phyloP scores from a whole-genome alignment of 2,888 invertebrate genomes.

The Melieria picta region DNA sequence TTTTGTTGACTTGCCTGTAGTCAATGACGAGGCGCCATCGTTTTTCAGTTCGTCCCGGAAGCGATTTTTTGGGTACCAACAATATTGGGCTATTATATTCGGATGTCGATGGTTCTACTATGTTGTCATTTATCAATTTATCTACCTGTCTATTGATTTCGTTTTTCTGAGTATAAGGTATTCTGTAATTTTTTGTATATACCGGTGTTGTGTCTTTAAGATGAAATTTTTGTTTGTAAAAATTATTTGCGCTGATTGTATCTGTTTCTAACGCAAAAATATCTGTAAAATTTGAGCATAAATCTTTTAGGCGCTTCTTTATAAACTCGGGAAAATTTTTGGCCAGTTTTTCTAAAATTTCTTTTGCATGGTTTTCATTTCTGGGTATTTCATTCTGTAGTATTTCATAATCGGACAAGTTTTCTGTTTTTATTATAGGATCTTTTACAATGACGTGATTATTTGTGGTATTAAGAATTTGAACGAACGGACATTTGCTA shows the following conservation, averaged over 20 bases:
- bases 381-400: too few species aligned
- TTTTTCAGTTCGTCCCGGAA: conserved; percentile 7
- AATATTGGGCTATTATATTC: conserved; percentile 10
- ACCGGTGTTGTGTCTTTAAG: conserved; percentile 24
- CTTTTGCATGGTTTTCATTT: conserved; percentile 13
- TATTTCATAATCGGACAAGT: too few species aligned
- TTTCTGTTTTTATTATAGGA: too few species aligned
- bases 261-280: conserved; percentile 34
- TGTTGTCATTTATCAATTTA: conserved; percentile 27
- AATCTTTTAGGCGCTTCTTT: not conserved
- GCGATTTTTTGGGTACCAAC: conserved; percentile 6
- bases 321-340: conserved; percentile 14
- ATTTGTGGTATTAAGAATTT: not conserved
- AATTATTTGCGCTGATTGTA: conserved; percentile 29
- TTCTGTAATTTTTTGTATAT: conserved; percentile 33
- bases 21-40: conserved; percentile 10
- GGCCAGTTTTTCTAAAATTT: conserved; percentile 3
- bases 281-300: conserved; percentile 24
- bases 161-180: conserved; percentile 30
- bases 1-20: conserved; percentile 19
- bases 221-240: conserved; percentile 26
- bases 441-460: too few species aligned
- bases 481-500: not conserved
- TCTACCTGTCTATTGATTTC: conserved; percentile 34
- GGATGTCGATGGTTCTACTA: conserved; percentile 29